These are phyloP conservation scores for Agapostemon virescens DNA, from an alignment of 2,888 invertebrate species.

Conservation along the genomic window DNA sequence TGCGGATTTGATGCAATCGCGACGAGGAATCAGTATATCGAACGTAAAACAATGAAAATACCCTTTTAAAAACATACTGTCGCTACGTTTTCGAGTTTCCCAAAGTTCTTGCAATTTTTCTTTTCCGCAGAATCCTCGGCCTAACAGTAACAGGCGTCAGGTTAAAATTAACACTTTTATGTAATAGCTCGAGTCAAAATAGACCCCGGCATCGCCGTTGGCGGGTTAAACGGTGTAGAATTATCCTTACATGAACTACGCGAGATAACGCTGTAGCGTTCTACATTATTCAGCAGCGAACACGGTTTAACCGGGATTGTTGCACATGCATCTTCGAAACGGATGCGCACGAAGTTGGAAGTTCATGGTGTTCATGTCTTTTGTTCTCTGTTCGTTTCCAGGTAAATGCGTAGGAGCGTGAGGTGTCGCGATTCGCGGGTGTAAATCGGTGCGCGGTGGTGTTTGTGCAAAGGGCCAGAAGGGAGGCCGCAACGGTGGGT, in stretches of 20 bases:
- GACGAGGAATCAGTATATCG: no score
- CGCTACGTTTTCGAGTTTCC: no score
- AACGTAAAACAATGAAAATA: no score
- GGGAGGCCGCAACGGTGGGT: conserved; percentile 72
- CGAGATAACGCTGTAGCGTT: not conserved
- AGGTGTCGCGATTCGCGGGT: conserved; percentile 49
- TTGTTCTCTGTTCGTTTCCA: conserved; percentile 55
- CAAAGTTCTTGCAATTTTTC: no score
- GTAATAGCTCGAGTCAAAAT: no score
- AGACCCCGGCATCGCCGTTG: not conserved
- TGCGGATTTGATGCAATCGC: no score
- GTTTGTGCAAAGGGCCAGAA: conserved; percentile 66
- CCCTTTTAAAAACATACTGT: no score
- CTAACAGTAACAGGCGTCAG: no score
- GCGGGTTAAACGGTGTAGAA: not conserved
- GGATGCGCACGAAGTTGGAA: conserved; percentile 9
- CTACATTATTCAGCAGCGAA: not conserved
- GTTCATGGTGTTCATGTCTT: conserved; percentile 13
- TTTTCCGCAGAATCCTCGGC: no score
- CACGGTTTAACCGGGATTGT: not conserved
- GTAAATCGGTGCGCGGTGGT: conserved; percentile 62
- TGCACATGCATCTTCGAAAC: not conserved
- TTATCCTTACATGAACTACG: conserved; percentile 14
- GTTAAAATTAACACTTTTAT: no score
- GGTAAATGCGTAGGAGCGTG: conserved; percentile 61